phyloP scores from a whole-genome alignment of 2,113 vertebrate genomes.

The Entosphenus tridentatus region DNA sequence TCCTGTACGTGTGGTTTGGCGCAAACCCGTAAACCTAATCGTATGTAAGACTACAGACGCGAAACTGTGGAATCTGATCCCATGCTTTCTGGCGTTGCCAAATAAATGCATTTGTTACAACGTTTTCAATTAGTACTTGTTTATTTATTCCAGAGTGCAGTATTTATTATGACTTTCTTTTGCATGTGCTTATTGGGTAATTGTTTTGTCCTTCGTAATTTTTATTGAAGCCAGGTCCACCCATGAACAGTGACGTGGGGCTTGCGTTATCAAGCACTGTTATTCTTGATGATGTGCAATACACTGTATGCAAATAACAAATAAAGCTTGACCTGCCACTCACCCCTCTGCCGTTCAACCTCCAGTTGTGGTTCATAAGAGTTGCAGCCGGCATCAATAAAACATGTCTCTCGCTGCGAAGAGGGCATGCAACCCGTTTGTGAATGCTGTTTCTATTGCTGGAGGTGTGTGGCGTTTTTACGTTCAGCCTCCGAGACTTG shows the following conservation, averaged over 20 bases:
- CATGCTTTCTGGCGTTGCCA: constrained; percentile 5
- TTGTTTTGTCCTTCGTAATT: constrained; percentile 1
- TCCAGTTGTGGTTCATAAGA: no score
- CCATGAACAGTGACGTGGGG: background rate
- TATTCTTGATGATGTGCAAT: constrained; percentile 1
- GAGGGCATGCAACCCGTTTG: no score
- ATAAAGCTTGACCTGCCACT: constrained; percentile 4
- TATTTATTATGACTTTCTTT: constrained; percentile 1
- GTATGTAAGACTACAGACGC: no score
- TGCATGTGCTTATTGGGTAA: background rate
- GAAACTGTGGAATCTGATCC: no score
- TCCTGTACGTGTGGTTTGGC: no score
- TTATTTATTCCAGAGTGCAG: constrained; percentile 4
- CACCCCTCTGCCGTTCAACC: background rate
- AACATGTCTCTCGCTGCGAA: no score
- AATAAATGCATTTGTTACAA: constrained; percentile 1
- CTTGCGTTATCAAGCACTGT: constrained; percentile 3
- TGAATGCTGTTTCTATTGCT: no score
- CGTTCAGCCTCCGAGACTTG: no score
- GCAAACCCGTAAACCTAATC: no score
- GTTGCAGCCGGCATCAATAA: no score
- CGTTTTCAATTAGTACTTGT: background rate
- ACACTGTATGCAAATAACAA: constrained; percentile 6
- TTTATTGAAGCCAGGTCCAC: background rate
- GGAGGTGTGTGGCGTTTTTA: no score